Evolutionary conservation across 2,797 vertebrate species (phyloP).

Genomic region (Xenentodon cancila): DNA sequence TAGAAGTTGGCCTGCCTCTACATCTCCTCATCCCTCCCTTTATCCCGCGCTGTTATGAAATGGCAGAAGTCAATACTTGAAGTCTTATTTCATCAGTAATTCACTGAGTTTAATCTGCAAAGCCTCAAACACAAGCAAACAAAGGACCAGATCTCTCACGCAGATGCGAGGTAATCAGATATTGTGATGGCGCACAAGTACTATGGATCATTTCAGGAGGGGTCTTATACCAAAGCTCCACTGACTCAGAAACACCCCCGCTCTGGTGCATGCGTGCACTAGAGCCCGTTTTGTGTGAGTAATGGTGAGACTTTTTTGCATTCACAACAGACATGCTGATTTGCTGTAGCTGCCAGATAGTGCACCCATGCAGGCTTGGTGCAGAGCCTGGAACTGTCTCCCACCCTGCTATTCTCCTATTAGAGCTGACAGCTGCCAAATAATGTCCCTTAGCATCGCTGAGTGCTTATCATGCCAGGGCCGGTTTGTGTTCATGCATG

Average conservation of each 20-base stretch:
- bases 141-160: constrained; percentile 15
- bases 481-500: constrained; percentile 57
- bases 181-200: constrained; percentile 46
- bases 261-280: not conserved
- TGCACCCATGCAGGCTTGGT: constrained; percentile 70
- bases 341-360: constrained; percentile 65
- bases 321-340: constrained; percentile 27
- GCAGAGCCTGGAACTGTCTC: constrained; percentile 70
- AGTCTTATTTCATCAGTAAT: constrained; percentile 57
- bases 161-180: constrained; percentile 51
- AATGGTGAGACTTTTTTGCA: not conserved
- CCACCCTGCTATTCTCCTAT: constrained; percentile 72
- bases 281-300: no score
- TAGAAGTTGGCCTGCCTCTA: constrained; percentile 11
- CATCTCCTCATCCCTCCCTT: constrained; percentile 23
- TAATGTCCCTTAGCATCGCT: constrained; percentile 74
- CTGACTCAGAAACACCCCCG: constrained; percentile 49
- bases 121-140: constrained; percentile 21
- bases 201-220: constrained; percentile 48
- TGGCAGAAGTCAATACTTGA: constrained; percentile 43
- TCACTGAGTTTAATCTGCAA: constrained; percentile 32
- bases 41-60: constrained; percentile 39
- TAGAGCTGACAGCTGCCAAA: constrained; percentile 81
- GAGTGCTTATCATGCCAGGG: constrained; percentile 57
- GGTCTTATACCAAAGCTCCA: constrained; percentile 43